phyloP scores from a whole-genome alignment of 2,113 vertebrate genomes.

The Phrynosoma blainvillii region DNA sequence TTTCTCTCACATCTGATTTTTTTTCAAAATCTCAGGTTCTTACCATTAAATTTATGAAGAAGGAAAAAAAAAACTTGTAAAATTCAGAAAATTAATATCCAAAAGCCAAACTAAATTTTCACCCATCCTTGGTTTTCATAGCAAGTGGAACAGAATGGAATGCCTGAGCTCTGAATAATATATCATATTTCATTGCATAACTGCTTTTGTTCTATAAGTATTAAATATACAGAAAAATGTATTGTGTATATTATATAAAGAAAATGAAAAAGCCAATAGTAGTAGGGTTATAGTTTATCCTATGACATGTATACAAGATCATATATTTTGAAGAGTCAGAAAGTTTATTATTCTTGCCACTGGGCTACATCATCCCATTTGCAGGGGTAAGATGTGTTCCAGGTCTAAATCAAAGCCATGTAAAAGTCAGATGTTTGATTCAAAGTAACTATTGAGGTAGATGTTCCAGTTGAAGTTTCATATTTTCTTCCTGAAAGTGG shows the following conservation, averaged over 20 bases:
- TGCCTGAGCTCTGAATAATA: neutral
- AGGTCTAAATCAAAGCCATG: slow-evolving; percentile 17
- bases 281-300: neutral
- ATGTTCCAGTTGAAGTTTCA: slow-evolving; percentile 26
- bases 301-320: neutral
- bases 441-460: neutral
- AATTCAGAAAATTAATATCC: too few species aligned
- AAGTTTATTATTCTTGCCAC: neutral
- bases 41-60: too few species aligned
- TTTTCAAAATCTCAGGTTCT: too few species aligned
- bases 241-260: neutral
- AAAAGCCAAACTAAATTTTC: too few species aligned
- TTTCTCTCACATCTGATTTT: too few species aligned
- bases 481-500: slow-evolving; percentile 46
- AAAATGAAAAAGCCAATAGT: neutral
- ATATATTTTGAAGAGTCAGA: neutral
- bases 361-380: neutral
- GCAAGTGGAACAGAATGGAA: neutral
- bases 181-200: neutral
- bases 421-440: slow-evolving; percentile 14
- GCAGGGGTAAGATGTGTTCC: slow-evolving; percentile 1
- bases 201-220: neutral
- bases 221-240: neutral
- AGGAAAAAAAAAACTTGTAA: too few species aligned
- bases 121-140: neutral